Evolutionary conservation across 2,797 vertebrate species (phyloP), one percentile per base, ranked within the genome.

Genomic region (Erpetoichthys calabaricus): DNA sequence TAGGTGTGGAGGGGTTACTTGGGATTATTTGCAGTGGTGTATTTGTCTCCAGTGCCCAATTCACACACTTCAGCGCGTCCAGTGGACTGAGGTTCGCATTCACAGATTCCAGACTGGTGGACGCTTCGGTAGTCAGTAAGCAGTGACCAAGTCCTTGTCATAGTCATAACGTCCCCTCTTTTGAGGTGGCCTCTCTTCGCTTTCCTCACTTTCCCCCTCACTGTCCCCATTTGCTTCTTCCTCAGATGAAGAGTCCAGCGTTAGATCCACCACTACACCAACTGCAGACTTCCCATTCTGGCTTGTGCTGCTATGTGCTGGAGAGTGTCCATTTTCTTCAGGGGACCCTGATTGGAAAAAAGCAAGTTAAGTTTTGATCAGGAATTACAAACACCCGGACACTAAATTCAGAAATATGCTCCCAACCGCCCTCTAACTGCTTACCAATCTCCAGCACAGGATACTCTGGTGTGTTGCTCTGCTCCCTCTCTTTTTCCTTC

Each of bases 121-220:
- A 25, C 25, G 25, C 25, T 25, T 25, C 65, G 6, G 51, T 64
- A 63, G 79, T 97, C 92, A 98, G 89, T 94, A 98, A 62, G 94
- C 94, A 5, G 95, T 94, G 72, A 97, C 92, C 71, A 97, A 82
- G 79, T 92, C 94, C 77, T 98, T 97, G 77, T 92, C 91, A 1
- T 91, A 97, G 67, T 91, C 84, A 77, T 94, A 95, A 79, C 92
- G 86, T 60, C 93, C 89, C 67, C 84, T 73, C 73, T 97, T 97
- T 41, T 89, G 88, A 63, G 88, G 73, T 45, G 93, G 91, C 64
- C 89, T 91, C 59, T 90, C 90, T 0, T 86, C 80, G 9, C 92
- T 92, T 7, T 94, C 92, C 0, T 97, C 94, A 2, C 93, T 94
- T n/a, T 97, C 84, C 1, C 84, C 94, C 0, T 96, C 92, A 3